Conservation (phyloP, 2,797 vertebrate genomes). For the Ctenosaura bakeri region DNA sequence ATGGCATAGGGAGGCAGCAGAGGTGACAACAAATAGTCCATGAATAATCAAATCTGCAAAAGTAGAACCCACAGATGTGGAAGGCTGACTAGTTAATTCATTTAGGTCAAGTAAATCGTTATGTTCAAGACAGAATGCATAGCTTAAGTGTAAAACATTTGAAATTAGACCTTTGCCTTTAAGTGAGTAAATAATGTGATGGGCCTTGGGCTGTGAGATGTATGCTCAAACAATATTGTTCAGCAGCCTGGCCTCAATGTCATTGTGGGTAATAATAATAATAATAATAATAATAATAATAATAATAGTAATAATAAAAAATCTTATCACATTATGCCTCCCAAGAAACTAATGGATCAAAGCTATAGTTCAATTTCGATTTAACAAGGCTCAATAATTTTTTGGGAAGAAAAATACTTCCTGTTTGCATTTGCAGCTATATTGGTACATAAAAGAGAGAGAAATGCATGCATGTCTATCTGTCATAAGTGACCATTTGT, state of each 20-base stretch:
- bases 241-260: no score
- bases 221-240: not conserved
- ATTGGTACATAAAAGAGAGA: not conserved
- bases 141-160: not conserved
- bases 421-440: not conserved
- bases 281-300: not conserved
- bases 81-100: not conserved
- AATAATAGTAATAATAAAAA: no score
- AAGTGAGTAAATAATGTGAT: not conserved
- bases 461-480: not conserved
- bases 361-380: not conserved
- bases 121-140: constrained; percentile 11
- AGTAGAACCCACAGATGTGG: no score
- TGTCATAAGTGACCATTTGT: not conserved
- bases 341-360: not conserved
- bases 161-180: not conserved
- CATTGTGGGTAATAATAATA: not conserved
- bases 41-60: no score
- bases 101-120: no score
- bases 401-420: not conserved
- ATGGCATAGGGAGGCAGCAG: no score
- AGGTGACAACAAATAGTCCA: no score
- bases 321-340: not conserved
- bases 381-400: not conserved
- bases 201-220: not conserved